Base-by-base conservation (phyloP, 2,797 vertebrate genomes). In the Scleropages formosus region DNA sequence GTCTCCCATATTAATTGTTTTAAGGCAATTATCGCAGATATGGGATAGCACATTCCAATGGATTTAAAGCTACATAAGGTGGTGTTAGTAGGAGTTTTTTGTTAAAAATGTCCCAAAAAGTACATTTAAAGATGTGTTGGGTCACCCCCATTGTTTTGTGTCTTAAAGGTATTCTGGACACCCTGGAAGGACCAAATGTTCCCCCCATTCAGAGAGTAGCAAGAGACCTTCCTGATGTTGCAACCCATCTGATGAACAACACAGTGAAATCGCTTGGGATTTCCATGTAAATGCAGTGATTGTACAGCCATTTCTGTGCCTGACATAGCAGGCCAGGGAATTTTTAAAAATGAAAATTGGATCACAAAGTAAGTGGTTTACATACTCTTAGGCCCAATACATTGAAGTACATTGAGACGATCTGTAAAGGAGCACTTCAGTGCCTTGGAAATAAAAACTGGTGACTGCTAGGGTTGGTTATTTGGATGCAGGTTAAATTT, bases 171-270 rank as follows among this genome's bases (percentile, higher is more conserved):
- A 93, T 99, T 79, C 85, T 99, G 86, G 96, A 95, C 84, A 94
- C 95, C 0, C 78, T 96, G 77, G 96, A 98, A 84, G 94, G 95
- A 82, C 93, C 94, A 77, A 93, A 95, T 74, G 12, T 96, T 66
- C 91, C 85, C 0, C 95, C 96, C 1, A 95, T 98, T 81, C 96
- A 97, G 91, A 92, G 97, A 82, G 95, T 98, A 72, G 93, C 93
- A 81, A 90, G 97, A 87, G 94, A 99, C 59, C 87, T 98, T 78
- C 92, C 95, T 0, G 84, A 88, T 1, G 78, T 88, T 75, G 87
- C 88, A 9, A 87, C 68, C 74, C 46, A 79, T 59, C 51, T 93
- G 69, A 0, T 93, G 79, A 98, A 97, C 62, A 77, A 88, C 85
- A 95, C 95, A 3, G 60, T 86, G 78, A 93, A 87, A 86, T 81